Conservation (phyloP, 2,797 vertebrate genomes). For the Brotula barbata region DNA sequence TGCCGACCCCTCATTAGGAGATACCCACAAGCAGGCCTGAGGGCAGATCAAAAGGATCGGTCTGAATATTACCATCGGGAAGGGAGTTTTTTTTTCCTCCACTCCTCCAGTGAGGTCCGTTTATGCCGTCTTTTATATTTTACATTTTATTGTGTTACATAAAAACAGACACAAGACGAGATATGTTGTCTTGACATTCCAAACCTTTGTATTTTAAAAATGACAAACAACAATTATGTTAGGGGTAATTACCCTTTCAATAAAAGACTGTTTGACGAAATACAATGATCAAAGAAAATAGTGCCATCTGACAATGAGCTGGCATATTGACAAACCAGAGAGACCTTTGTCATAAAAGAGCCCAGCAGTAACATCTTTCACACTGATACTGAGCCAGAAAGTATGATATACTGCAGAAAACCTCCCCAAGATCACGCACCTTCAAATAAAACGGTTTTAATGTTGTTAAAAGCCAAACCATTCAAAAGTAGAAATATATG, state of each 20-base stretch:
- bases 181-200: too few relatives aligned
- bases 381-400: constrained; percentile 1
- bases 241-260: too few relatives aligned
- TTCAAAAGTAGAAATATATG: constrained; percentile 48
- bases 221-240: too few relatives aligned
- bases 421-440: constrained; percentile 17
- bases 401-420: neutral
- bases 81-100: constrained; percentile 23
- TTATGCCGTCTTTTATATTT: too few relatives aligned
- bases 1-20: constrained; percentile 69
- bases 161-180: too few relatives aligned
- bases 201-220: too few relatives aligned
- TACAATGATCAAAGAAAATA: too few relatives aligned
- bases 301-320: too few relatives aligned
- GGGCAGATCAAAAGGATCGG: constrained; percentile 67
- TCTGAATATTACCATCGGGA: constrained; percentile 61
- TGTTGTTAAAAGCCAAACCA: constrained; percentile 36
- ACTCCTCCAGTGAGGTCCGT: constrained; percentile 22
- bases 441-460: constrained; percentile 53
- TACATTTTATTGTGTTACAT: neutral
- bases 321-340: too few relatives aligned
- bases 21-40: constrained; percentile 69
- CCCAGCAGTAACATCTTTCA: too few relatives aligned
- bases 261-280: too few relatives aligned
- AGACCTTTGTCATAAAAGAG: too few relatives aligned